Base-by-base conservation (phyloP, 2,888 invertebrate species). In the Platynereis dumerilii region DNA sequence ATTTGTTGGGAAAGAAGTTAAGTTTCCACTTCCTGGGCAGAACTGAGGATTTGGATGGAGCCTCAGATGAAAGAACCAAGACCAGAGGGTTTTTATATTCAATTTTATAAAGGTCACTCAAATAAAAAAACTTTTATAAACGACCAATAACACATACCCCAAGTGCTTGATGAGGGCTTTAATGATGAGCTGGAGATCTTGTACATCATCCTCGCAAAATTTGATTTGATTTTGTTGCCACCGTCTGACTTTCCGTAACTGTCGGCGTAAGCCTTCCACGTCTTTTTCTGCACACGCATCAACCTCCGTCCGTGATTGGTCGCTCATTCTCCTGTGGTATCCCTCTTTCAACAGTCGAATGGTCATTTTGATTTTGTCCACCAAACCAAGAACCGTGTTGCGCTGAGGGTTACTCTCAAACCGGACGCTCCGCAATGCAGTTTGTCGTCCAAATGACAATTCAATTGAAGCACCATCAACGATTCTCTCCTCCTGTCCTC, bases 201-300 rank as follows among this genome's bases (percentile, higher is more conserved):
- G 39, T 1, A 55, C 61, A 42, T 61, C 61, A 27, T 61, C 61
- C 1, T n/a, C 15, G 42, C 54, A 22, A 61, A 61, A 61, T 53
- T 53, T 29, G 1, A 12, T 20, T 27, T 39, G 53, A 42, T 61
- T 54, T 17, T 54, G 54, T 42, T 61, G 61, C 61, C 61, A 61
- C 27, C 61, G 53, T 26, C 61, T 53, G 26, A 61, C 54, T 27
- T 61, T 61, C 3, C 61, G 53, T 12, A 61, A 34, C 24, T 61
- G 61, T 39, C 61, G 26, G 42, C 61, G 34, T 1, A 61, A 26
- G 3, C 39, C 61, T 42, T 61, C 34, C 15, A 60, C 28, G 34
- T 60, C 60, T 20, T 52, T 52, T 7, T 60, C 60, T 48, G 48
- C 48, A 22, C 48, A 48, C 7, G 48, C 48, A 12, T 34, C 34